Evolutionary conservation across 2,797 vertebrate species (phyloP), one percentile per base, ranked within the genome.

Genomic region (Pangasius larnaudii): DNA sequence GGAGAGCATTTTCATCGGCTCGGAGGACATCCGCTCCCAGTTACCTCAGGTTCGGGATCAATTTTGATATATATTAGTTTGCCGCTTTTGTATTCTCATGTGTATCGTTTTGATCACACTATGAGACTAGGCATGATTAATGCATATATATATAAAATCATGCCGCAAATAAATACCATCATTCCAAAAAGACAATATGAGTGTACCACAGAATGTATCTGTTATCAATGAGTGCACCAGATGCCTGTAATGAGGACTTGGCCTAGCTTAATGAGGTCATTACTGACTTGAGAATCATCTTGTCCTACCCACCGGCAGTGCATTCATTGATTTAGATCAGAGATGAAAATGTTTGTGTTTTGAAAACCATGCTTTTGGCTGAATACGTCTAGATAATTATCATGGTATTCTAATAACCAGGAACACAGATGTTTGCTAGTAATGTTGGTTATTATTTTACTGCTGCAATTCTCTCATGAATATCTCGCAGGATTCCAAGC

Each of bases 1-100:
- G 91, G 98, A 99, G 91, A 98, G 98, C 93, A 99, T 99, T 91
- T 99, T 99, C 93, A 96, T 99, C 3, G 98, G 97, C 81, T 99
- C 98, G 0, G 97, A 97, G 85, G 99, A 99, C 87, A 99, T 99
- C 86, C 95, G 97, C 84, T 94, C 96, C 6, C 99, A 99, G 93
- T 96, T 99, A 89, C 98, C 98, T 0, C 95, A 99, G 98, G 99
- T 99, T 72, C 5, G 36, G 63, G 19, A 51, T 58, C 0, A 16
- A 36, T 63, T 49, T 36, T 61, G 8, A 75, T 77, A 36, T 71
- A 69, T 58, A 18, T 75, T 39, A 10, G 63, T 58, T 53, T 75
- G 3, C 30, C 2, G 1, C 9, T 51, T 69, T 69, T 53, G 27
- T 39, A 22, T 80, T 80, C 33, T 39, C 27, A 0, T 27, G 13